Evolutionary conservation across 2,113 vertebrate species (phyloP).

Genomic region (Maccullochella peelii): DNA sequence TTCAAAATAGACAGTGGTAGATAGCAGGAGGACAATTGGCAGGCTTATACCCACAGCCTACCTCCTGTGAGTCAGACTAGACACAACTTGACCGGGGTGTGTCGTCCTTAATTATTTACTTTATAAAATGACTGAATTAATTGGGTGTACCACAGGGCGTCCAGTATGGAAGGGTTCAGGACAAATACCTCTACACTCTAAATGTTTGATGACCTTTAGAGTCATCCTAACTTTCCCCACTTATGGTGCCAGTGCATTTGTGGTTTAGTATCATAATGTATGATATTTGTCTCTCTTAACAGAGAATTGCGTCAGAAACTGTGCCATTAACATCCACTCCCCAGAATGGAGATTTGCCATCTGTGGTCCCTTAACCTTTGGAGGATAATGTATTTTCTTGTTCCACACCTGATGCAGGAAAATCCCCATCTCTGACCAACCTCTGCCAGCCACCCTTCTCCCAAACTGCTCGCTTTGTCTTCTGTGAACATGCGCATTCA

Average conservation of each 20-base stretch:
- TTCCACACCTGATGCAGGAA: slow-evolving; percentile 18
- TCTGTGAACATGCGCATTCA: slow-evolving; percentile 22
- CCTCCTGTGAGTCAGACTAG: too few species aligned
- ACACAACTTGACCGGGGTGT: not conserved
- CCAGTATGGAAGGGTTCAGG: not conserved
- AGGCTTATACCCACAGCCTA: too few species aligned
- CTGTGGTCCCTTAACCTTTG: slow-evolving; percentile 51
- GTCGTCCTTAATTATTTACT: not conserved
- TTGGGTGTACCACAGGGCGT: not conserved
- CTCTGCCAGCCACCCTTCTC: not conserved
- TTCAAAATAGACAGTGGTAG: too few species aligned
- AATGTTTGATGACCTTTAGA: not conserved
- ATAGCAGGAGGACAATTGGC: too few species aligned
- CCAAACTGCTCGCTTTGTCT: not conserved
- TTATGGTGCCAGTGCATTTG: not conserved
- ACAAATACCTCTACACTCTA: not conserved
- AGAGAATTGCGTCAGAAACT: slow-evolving; percentile 14
- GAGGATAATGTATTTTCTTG: slow-evolving; percentile 37
- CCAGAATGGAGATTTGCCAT: slow-evolving; percentile 33
- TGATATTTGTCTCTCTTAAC: slow-evolving; percentile 6
- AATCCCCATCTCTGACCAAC: not conserved
- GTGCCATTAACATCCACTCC: not conserved
- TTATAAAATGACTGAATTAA: not conserved
- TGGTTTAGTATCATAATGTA: not conserved
- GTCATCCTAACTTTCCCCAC: not conserved